phyloP scores from a whole-genome alignment of 2,797 vertebrate genomes.

The Dermochelys coriacea region DNA sequence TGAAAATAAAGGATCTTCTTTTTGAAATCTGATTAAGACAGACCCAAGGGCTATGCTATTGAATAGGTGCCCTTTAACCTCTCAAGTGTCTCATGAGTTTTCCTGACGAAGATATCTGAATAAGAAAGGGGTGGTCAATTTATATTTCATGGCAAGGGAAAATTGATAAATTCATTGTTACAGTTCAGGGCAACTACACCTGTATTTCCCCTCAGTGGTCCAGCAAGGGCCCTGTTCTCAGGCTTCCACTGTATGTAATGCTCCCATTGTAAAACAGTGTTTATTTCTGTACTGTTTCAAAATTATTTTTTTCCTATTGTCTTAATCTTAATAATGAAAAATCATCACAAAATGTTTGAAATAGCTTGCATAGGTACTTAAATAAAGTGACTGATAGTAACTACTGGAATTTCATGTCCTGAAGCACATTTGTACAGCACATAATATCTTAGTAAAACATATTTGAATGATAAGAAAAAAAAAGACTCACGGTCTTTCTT shows the following conservation, averaged over 20 bases:
- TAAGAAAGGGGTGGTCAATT: too few relatives aligned
- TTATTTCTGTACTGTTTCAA: neutral
- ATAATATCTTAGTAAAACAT: neutral
- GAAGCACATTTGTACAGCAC: neutral
- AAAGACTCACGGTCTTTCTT: slow-evolving; percentile 94
- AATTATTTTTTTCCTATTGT: neutral
- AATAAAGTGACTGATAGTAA: neutral
- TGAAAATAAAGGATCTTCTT: neutral
- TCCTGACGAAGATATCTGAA: too few relatives aligned
- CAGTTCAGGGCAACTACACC: neutral
- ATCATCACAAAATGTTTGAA: neutral
- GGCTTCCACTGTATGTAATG: neutral
- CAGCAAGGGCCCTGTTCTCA: neutral
- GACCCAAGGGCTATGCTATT: neutral
- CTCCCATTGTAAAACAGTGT: neutral
- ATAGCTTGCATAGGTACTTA: neutral
- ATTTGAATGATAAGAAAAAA: neutral
- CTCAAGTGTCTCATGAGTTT: too few relatives aligned
- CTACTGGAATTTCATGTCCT: neutral
- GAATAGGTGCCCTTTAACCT: neutral
- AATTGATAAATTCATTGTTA: too few relatives aligned
- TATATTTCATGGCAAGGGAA: too few relatives aligned
- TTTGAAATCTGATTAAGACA: neutral
- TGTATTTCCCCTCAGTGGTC: neutral
- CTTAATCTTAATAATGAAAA: neutral